Evolutionary conservation across 2,888 invertebrate genomes (phyloP), one percentile per base, ranked within the genome.

Genomic region (Drosophila mimetica): DNA sequence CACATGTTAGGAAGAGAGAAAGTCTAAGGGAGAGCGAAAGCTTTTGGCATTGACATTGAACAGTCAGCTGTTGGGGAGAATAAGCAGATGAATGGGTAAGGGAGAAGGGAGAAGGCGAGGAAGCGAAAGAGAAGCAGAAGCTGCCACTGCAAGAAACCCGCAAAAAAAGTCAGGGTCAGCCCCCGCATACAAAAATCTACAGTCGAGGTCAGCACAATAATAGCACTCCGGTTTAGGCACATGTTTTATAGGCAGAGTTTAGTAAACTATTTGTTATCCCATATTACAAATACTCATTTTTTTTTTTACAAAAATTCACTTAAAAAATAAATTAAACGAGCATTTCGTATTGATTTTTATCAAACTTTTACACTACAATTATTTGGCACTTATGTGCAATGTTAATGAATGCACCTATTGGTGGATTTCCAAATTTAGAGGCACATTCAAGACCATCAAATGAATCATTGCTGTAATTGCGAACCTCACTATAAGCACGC

Each of bases 91-190:
- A 14, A 22, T 16, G 8, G 16, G 28, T 3, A 16, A 4, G 11
- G 25, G 25, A 25, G 4, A 16, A 4, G 11, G 25, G 25, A 25
- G 34, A 16, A 5, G n/a, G 36, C 18, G 32, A 46, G 30, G 28
- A 0, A 32, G 14, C 11, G 13, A 13, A n/a, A 44, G 8, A 42
- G n/a, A 32, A 47, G 47, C 11, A 28, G 51, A 64, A 44, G 63
- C 44, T 52, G 60, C 59, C 32, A 53, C 57, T 59, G 54, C 65
- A 48, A 36, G 16, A 25, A 50, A 69, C 47, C 44, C 55, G 57
- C 44, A 55, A 51, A 75, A 52, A 55, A 58, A 55, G 59, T 80
- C 80, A 80, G 70, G 76, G 84, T 71, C 84, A 84, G 39, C 28
- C 42, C 20, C 18, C 37, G 30, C 25, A 55, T 39, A 60, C 41